phyloP scores from a whole-genome alignment of 1,140 invertebrate genomes.

The Rhopalosiphum maidis region DNA sequence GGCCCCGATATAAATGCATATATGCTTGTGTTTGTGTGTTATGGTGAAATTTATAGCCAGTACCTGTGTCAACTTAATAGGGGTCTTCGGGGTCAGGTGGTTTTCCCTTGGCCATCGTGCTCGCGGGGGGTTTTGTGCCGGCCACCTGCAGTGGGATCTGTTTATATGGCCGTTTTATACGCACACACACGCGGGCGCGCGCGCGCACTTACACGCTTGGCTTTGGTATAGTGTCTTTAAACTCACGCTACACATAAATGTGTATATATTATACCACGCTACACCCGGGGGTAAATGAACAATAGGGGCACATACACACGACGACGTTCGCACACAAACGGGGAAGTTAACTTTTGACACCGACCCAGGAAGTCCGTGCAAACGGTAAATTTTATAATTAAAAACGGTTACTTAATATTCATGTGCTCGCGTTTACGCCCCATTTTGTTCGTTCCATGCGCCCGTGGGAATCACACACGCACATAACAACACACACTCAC shows the following conservation, averaged over 20 bases:
- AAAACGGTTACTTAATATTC: slow-evolving; percentile 55
- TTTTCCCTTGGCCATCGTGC: slow-evolving; percentile 41
- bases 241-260: not conserved
- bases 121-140: slow-evolving; percentile 52
- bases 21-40: not conserved
- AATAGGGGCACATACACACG: slow-evolving; percentile 44
- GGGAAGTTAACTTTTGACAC: slow-evolving; percentile 54
- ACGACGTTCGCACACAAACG: not conserved
- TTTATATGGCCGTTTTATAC: not conserved
- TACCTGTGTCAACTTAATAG: slow-evolving; percentile 55
- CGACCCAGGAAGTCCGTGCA: slow-evolving; percentile 52
- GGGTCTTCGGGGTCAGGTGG: slow-evolving; percentile 51
- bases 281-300: slow-evolving; percentile 37
- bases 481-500: not conserved
- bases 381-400: slow-evolving; percentile 52
- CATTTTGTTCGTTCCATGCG: not conserved
- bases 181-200: not conserved
- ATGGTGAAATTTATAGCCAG: slow-evolving; percentile 51
- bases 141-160: slow-evolving; percentile 49
- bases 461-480: slow-evolving; percentile 35
- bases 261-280: slow-evolving; percentile 9
- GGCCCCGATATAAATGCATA: slow-evolving; percentile 45
- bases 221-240: not conserved
- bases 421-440: slow-evolving; percentile 39
- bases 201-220: not conserved